These are phyloP conservation scores for Chrysochloris asiatica DNA, from an alignment of 2,113 vertebrate genomes.

Conservation along the genomic window DNA sequence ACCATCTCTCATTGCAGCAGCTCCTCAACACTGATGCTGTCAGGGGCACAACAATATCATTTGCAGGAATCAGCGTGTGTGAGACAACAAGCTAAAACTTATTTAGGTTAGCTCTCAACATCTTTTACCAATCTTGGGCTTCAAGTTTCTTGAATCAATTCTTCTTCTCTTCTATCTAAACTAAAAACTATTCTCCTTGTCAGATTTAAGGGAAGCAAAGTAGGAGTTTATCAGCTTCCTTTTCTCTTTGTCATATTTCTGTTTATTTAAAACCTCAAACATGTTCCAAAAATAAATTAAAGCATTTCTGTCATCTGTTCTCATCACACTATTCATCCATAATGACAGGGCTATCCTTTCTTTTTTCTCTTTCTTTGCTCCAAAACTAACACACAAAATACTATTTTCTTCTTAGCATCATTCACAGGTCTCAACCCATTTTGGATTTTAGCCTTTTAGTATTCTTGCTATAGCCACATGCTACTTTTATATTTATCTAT, in stretches of 20 bases:
- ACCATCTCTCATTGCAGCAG: background rate
- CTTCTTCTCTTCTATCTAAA: constrained; percentile 50
- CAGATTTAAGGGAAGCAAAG: constrained; percentile 56
- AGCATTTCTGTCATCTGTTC: constrained; percentile 52
- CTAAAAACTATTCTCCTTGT: constrained; percentile 61
- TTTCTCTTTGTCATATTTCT: constrained; percentile 56
- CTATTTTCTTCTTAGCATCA: constrained; percentile 37
- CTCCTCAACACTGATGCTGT: background rate
- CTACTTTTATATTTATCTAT: constrained; percentile 28
- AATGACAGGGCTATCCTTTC: constrained; percentile 59
- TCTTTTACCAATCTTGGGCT: constrained; percentile 47
- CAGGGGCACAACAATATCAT: background rate
- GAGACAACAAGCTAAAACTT: background rate
- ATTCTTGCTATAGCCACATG: constrained; percentile 47
- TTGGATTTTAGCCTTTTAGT: constrained; percentile 20
- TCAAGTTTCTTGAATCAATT: constrained; percentile 55
- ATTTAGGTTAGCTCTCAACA: background rate
- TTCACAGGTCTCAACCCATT: constrained; percentile 47
- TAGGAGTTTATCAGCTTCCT: constrained; percentile 52
- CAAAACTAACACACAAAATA: constrained; percentile 63
- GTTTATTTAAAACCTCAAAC: constrained; percentile 64
- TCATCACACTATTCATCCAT: constrained; percentile 62
- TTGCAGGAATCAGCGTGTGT: background rate
- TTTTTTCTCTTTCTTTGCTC: constrained; percentile 33
- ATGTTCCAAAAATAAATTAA: constrained; percentile 64